These are phyloP conservation scores for Harpagifer antarcticus DNA, from an alignment of 2,797 vertebrate genomes.

Conservation along the genomic window DNA sequence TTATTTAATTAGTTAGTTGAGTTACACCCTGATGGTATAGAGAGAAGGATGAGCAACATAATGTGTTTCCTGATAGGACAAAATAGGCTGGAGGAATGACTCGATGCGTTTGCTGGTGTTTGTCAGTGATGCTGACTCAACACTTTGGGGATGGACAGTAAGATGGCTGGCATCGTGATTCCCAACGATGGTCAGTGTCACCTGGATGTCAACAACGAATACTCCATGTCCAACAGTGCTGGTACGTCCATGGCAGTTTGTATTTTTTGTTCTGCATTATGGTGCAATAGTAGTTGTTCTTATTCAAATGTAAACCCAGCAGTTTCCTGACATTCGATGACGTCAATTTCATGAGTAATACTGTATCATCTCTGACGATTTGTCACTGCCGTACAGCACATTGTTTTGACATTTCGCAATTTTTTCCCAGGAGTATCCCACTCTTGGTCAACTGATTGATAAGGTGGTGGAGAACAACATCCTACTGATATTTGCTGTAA, in stretches of 20 bases:
- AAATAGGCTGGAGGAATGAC: constrained; percentile 97
- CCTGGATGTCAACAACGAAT: constrained; percentile 94
- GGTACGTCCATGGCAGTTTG: constrained; percentile 81
- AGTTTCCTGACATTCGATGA: background rate
- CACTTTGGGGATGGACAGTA: constrained; percentile 99
- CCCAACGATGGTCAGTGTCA: constrained; percentile 97
- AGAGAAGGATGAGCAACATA: constrained; percentile 29
- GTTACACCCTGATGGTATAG: too few species aligned
- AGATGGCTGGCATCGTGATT: constrained; percentile 95
- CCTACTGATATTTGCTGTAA: constrained; percentile 96
- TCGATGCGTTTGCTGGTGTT: constrained; percentile 97
- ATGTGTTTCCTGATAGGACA: constrained; percentile 86
- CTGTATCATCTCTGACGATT: background rate
- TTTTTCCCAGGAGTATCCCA: constrained; percentile 92
- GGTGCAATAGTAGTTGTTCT: background rate
- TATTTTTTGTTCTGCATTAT: background rate
- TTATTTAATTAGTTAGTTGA: background rate
- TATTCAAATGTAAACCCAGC: background rate
- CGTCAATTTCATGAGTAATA: background rate
- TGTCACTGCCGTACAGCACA: background rate
- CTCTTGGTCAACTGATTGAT: constrained; percentile 95
- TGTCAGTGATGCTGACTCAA: constrained; percentile 94
- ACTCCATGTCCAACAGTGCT: constrained; percentile 92
- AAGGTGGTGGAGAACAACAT: constrained; percentile 98
- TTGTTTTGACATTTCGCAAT: constrained; percentile 6